Evolutionary conservation across 1,140 invertebrate species (phyloP).

Genomic region (Scylla paramamosain): DNA sequence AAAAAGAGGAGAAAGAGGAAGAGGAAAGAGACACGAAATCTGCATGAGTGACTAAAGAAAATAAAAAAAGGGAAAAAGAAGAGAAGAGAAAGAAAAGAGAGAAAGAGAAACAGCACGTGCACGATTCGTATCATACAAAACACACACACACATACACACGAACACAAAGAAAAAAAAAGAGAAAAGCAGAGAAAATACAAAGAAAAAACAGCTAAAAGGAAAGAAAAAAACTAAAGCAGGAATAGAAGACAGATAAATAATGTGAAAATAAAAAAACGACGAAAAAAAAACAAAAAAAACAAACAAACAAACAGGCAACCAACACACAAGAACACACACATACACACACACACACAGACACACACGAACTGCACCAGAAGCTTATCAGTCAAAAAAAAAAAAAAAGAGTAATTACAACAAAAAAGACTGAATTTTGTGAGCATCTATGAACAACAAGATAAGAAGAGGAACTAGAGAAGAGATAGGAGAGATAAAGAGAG

Average conservation of each 20-base stretch:
- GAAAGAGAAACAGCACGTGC: not conserved
- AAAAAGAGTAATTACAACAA: not conserved
- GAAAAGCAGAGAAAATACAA: not conserved
- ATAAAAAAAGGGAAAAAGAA: not conserved
- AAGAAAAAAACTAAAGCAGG: not conserved
- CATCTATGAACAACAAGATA: not conserved
- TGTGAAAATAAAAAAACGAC: not conserved
- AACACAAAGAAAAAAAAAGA: not conserved
- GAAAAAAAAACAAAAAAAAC: too few relatives aligned
- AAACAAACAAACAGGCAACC: too few relatives aligned
- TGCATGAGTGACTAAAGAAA: not conserved
- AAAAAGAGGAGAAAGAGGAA: not conserved
- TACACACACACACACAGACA: too few relatives aligned
- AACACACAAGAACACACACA: too few relatives aligned
- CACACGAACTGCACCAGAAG: too few relatives aligned
- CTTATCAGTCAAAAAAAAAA: too few relatives aligned
- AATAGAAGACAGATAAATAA: not conserved
- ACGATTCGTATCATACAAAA: not conserved
- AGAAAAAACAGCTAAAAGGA: not conserved
- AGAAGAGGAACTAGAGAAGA: conserved; percentile 13
- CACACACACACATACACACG: not conserved
- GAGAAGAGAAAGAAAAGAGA: not conserved
- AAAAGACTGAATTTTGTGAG: not conserved
- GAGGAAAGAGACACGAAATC: not conserved
- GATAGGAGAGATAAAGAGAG: conserved; percentile 25